These are phyloP conservation scores for Cichladusa arquata DNA, from an alignment of 2,113 vertebrate species.

Conservation along the genomic window DNA sequence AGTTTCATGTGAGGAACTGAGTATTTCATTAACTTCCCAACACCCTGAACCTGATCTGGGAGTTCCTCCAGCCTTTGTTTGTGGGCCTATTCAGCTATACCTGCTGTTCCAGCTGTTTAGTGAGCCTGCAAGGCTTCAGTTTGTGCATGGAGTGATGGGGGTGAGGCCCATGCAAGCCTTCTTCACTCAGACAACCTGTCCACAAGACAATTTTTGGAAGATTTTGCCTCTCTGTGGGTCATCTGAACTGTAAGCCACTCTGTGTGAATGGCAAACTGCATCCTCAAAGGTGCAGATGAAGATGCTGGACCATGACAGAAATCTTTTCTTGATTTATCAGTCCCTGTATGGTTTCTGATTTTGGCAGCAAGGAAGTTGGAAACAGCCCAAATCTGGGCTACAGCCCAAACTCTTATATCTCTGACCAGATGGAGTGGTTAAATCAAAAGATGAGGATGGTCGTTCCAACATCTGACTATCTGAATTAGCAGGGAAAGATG, in stretches of 20 bases:
- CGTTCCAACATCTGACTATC: neutral
- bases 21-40: neutral
- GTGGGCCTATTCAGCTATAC: neutral
- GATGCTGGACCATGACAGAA: accelerated
- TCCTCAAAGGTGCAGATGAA: neutral
- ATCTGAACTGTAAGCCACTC: neutral
- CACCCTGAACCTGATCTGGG: neutral
- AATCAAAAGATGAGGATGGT: neutral
- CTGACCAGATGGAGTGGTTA: neutral
- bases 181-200: neutral
- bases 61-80: neutral
- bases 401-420: neutral
- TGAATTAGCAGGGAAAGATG: accelerated
- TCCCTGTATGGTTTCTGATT: neutral
- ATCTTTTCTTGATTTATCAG: neutral
- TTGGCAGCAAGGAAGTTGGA: neutral
- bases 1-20: neutral
- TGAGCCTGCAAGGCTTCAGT: neutral
- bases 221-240: neutral
- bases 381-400: neutral
- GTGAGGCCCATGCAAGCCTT: neutral
- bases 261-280: neutral
- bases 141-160: neutral
- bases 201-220: accelerated
- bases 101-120: neutral